Conservation (phyloP, 2,888 invertebrate genomes). For the Bellardia pandia region DNA sequence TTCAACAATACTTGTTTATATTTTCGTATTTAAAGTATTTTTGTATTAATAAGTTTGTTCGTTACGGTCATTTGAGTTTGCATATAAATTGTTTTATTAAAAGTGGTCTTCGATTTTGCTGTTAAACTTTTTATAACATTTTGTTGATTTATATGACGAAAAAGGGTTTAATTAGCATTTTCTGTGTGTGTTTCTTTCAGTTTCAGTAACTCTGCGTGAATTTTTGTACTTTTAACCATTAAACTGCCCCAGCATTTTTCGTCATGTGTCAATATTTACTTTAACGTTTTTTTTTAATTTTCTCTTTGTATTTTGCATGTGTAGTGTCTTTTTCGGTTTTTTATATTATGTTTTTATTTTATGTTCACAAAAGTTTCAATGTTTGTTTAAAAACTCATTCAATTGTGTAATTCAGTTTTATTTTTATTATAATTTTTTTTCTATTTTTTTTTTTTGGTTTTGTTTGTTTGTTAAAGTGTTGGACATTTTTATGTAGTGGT, state of each 20-base stretch:
- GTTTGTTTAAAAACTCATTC: slow-evolving; percentile 70
- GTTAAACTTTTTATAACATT: slow-evolving; percentile 11
- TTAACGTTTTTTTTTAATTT: slow-evolving; percentile 3
- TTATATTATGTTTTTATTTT: slow-evolving; percentile 54
- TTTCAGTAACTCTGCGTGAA: slow-evolving; percentile 16
- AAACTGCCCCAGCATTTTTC: slow-evolving; percentile 49
- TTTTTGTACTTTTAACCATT: slow-evolving; percentile 27
- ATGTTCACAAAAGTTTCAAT: slow-evolving; percentile 50
- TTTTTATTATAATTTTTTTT: slow-evolving; percentile 40
- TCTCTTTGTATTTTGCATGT: slow-evolving; percentile 13
- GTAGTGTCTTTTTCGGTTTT: slow-evolving; percentile 1
- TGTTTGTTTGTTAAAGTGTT: slow-evolving; percentile 44
- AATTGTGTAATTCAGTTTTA: slow-evolving; percentile 61
- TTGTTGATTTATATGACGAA: slow-evolving; percentile 68
- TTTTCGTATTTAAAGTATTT: background rate
- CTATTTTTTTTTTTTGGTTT: slow-evolving; percentile 16
- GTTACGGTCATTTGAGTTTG: slow-evolving; percentile 71
- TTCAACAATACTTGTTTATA: background rate
- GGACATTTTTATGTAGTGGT: slow-evolving; percentile 31
- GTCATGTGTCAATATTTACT: slow-evolving; percentile 69
- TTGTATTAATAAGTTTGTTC: slow-evolving; percentile 5
- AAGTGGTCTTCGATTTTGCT: slow-evolving; percentile 32
- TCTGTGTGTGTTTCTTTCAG: slow-evolving; percentile 29
- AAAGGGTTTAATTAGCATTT: slow-evolving; percentile 72
- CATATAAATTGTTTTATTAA: slow-evolving; percentile 72